phyloP scores from a whole-genome alignment of 2,888 invertebrate genomes.

The Eupithecia vulgata region DNA sequence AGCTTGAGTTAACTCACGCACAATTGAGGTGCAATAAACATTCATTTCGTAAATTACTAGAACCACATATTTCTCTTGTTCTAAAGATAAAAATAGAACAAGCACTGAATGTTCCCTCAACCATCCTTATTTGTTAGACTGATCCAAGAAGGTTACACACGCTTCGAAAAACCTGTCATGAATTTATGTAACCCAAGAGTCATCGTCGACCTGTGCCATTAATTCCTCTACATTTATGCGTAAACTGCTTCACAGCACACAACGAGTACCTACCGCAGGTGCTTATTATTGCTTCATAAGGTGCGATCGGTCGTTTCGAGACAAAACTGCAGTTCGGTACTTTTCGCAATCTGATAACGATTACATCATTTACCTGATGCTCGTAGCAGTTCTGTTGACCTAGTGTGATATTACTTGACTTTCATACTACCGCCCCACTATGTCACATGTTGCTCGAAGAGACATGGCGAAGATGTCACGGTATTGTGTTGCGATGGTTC shows the following conservation, averaged over 20 bases:
- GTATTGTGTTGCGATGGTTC: not conserved
- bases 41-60: no score
- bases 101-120: not conserved
- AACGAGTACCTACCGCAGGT: not conserved
- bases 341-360: not conserved
- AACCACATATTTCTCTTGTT: no score
- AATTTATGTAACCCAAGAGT: not conserved
- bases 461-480: not conserved
- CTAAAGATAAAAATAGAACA: no score
- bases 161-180: not conserved
- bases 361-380: not conserved
- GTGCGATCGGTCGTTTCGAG: constrained; percentile 3
- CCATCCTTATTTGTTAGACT: not conserved
- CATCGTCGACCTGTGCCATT: not conserved
- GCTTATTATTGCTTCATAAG: constrained; percentile 5
- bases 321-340: not conserved
- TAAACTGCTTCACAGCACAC: not conserved
- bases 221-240: not conserved
- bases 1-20: no score
- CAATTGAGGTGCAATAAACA: no score
- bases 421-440: not conserved
- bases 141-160: not conserved
- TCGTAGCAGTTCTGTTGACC: not conserved
- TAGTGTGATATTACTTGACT: not conserved
- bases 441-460: no score